Conservation (phyloP, 2,113 vertebrate species). For the Rousettus leschenaultii region DNA sequence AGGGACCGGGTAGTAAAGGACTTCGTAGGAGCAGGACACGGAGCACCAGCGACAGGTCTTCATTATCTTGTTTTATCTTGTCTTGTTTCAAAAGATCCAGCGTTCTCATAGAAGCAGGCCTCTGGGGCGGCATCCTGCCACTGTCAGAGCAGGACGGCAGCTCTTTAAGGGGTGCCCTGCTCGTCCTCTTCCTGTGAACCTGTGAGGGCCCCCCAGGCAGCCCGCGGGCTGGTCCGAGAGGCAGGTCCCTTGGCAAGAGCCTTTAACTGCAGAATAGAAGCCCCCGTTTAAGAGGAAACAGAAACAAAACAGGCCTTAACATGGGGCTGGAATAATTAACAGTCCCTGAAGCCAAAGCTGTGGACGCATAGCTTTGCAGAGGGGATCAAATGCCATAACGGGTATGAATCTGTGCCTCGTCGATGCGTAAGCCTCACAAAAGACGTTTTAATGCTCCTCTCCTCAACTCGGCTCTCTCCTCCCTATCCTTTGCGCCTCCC, state of each 20-base stretch:
- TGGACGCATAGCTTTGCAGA: rapidly evolving
- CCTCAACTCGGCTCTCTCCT: not conserved
- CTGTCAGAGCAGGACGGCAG: not conserved
- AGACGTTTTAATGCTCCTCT: rapidly evolving
- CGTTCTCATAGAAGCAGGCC: not conserved
- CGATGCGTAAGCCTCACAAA: not conserved
- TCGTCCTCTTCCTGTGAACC: not conserved
- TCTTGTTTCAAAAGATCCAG: not conserved
- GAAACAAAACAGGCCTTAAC: not conserved
- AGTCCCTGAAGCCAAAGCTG: not conserved
- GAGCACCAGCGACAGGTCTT: rapidly evolving
- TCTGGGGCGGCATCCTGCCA: not conserved
- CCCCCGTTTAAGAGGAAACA: not conserved
- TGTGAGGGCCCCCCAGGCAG: not conserved
- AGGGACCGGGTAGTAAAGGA: not conserved
- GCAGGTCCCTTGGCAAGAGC: not conserved
- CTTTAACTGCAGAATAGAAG: not conserved
- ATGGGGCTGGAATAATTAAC: not conserved
- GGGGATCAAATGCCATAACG: rapidly evolving
- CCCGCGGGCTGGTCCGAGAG: not conserved
- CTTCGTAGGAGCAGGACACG: not conserved
- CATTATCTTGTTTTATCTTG: not conserved
- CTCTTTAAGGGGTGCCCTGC: not conserved
- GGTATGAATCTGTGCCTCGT: not conserved
- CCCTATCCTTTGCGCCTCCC: not conserved